Conservation (phyloP, 1,140 invertebrate species). For the Leguminivora glycinivorella region DNA sequence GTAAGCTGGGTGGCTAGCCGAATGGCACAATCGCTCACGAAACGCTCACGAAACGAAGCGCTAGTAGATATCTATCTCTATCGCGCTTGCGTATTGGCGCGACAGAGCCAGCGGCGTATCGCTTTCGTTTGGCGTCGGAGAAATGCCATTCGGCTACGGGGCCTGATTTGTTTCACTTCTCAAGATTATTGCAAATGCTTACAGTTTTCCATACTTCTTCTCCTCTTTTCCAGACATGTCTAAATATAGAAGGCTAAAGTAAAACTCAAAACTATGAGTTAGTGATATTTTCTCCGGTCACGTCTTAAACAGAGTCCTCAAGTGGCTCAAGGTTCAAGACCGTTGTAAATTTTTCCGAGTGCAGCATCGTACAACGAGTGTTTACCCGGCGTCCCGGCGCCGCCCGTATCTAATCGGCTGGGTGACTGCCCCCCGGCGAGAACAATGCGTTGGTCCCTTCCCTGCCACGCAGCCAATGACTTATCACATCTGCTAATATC, state of each 20-base stretch:
- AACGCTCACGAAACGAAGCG: too few relatives aligned
- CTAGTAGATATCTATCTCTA: too few relatives aligned
- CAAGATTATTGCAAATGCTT: neutral
- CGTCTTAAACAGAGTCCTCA: neutral
- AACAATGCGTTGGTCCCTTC: constrained; percentile 74
- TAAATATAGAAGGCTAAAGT: too few relatives aligned
- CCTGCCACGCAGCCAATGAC: constrained; percentile 27
- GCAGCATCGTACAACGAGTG: constrained; percentile 34
- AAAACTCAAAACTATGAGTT: too few relatives aligned
- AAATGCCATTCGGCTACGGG: too few relatives aligned
- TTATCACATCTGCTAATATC: constrained; percentile 15
- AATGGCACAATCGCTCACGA: too few relatives aligned
- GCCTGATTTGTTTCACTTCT: too few relatives aligned
- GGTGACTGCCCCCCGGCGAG: constrained; percentile 71
- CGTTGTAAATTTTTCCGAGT: neutral
- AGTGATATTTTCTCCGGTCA: neutral
- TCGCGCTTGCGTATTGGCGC: too few relatives aligned
- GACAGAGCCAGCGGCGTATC: too few relatives aligned
- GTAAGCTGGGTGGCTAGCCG: too few relatives aligned
- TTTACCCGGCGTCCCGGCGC: constrained; percentile 54
- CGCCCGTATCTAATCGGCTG: constrained; percentile 67
- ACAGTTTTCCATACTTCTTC: neutral
- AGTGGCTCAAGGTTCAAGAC: constrained; percentile 22
- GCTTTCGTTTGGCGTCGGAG: too few relatives aligned
- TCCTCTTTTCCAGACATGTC: too few relatives aligned